These are phyloP conservation scores for Pseudomyrmex sp. DNA, from an alignment of 1,140 invertebrate species.

Conservation along the genomic window DNA sequence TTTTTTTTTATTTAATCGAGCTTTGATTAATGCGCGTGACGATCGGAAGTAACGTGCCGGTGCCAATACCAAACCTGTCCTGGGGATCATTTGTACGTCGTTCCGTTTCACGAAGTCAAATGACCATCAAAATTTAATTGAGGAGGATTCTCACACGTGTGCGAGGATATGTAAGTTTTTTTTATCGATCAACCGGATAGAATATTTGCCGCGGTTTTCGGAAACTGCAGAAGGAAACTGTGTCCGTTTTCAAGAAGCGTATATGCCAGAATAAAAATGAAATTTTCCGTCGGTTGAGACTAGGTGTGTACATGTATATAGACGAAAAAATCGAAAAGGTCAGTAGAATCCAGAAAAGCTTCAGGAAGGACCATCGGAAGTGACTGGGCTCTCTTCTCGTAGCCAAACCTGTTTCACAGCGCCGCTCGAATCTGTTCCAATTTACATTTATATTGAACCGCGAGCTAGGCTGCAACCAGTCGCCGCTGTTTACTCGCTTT, in stretches of 20 bases:
- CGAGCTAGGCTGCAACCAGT: constrained; percentile 77
- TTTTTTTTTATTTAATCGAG: constrained; percentile 42
- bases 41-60: constrained; percentile 8
- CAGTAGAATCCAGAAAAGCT: constrained; percentile 52
- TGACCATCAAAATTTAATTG: constrained; percentile 50
- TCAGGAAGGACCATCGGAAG: constrained; percentile 42
- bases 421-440: constrained; percentile 82
- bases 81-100: constrained; percentile 2
- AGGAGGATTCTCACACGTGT: constrained; percentile 4
- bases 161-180: constrained; percentile 18
- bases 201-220: constrained; percentile 16
- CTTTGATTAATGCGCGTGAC: constrained; percentile 27
- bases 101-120: not conserved
- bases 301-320: constrained; percentile 44
- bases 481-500: constrained; percentile 78
- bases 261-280: constrained; percentile 53
- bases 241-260: constrained; percentile 11
- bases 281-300: constrained; percentile 56
- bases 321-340: constrained; percentile 55
- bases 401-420: constrained; percentile 70
- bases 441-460: constrained; percentile 85
- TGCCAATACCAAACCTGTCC: constrained; percentile 9
- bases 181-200: constrained; percentile 18
- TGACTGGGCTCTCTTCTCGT: constrained; percentile 34
- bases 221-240: constrained; percentile 10